phyloP scores from a whole-genome alignment of 2,888 invertebrate species.

The Tetramorium bicarinatum region DNA sequence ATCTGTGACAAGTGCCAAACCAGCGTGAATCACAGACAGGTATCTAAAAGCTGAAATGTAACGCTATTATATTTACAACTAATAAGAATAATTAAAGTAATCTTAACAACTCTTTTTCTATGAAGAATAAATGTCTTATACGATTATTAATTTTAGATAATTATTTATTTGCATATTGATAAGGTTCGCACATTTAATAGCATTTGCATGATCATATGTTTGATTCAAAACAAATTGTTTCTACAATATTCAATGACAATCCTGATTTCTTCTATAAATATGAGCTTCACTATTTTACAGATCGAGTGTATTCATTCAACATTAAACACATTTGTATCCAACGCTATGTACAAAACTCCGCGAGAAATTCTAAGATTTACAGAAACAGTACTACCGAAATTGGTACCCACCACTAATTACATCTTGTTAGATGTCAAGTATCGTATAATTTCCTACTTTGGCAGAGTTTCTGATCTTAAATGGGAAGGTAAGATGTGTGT shows the following conservation, averaged over 20 bases:
- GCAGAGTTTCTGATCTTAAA: constrained; percentile 87
- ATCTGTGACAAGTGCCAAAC: constrained; percentile 88
- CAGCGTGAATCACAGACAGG: constrained; percentile 87
- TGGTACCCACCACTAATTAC: constrained; percentile 89
- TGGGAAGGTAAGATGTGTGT: constrained; percentile 88
- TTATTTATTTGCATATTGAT: constrained; percentile 4
- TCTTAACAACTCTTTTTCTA: neutral
- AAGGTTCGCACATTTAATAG: neutral
- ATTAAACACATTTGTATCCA: constrained; percentile 88
- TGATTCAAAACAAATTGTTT: neutral
- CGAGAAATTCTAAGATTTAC: constrained; percentile 88
- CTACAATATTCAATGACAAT: neutral
- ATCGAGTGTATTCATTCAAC: constrained; percentile 79
- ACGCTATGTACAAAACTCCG: constrained; percentile 87
- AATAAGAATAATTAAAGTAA: neutral
- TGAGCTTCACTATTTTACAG: constrained; percentile 67
- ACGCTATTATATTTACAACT: neutral
- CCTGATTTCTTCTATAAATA: neutral
- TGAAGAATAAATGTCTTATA: neutral
- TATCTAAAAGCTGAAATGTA: constrained; percentile 16
- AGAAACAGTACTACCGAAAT: constrained; percentile 87
- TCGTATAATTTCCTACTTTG: constrained; percentile 89
- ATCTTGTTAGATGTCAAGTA: constrained; percentile 89
- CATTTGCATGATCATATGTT: neutral
- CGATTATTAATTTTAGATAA: neutral